These are phyloP conservation scores for Corythucha ciliata DNA, from an alignment of 2,888 invertebrate species.

Conservation along the genomic window DNA sequence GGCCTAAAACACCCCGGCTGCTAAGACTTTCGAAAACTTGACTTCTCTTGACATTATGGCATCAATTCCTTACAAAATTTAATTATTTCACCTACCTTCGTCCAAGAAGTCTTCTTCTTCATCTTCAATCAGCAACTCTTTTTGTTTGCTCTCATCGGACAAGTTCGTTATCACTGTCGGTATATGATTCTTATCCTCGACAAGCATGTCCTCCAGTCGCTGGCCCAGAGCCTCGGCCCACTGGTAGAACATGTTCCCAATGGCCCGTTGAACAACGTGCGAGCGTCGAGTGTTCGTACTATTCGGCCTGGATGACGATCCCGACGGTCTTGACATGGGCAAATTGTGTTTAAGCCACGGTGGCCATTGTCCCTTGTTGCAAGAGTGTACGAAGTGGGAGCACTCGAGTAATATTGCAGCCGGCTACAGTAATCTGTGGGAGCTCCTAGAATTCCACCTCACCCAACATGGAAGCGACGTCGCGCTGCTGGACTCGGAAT, in stretches of 20 bases:
- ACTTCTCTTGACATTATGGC: no score
- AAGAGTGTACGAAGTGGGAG: slow-evolving; percentile 91
- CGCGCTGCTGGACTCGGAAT: no score
- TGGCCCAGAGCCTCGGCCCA: slow-evolving; percentile 91
- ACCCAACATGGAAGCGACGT: no score
- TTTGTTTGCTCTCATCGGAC: slow-evolving; percentile 66
- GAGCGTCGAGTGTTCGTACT: slow-evolving; percentile 52
- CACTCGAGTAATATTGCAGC: slow-evolving; percentile 91
- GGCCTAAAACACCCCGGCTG: no score
- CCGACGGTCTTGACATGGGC: slow-evolving; percentile 62
- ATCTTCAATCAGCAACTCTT: slow-evolving; percentile 68
- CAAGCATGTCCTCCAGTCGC: slow-evolving; percentile 80
- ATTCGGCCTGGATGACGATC: slow-evolving; percentile 44
- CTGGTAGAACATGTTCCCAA: slow-evolving; percentile 94
- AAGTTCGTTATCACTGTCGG: slow-evolving; percentile 58
- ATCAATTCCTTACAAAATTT: slow-evolving; percentile 1
- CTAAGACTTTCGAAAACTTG: no score
- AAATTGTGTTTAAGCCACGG: slow-evolving; percentile 89
- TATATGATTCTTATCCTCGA: slow-evolving; percentile 66
- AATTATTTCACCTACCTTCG: slow-evolving; percentile 56
- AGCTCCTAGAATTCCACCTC: no score
- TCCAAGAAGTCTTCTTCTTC: slow-evolving; percentile 97
- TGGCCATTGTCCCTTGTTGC: slow-evolving; percentile 98
- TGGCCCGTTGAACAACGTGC: slow-evolving; percentile 72
- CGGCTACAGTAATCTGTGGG: no score